Evolutionary conservation across 2,888 invertebrate genomes (phyloP).

Genomic region (Schrankia costaestrigalis): DNA sequence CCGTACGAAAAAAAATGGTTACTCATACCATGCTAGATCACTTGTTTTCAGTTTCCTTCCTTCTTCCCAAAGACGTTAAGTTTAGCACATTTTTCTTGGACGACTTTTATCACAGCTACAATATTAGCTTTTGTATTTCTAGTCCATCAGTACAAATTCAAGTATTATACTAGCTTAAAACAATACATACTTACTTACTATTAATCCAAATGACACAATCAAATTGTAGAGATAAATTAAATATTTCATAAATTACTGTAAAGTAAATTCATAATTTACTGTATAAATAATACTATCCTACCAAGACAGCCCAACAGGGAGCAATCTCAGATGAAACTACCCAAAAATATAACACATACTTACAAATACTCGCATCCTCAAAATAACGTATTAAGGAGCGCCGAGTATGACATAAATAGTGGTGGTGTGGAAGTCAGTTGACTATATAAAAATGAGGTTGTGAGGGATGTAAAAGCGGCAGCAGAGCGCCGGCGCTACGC

Average conservation of each 20-base stretch:
- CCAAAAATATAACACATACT: slow-evolving; percentile 62
- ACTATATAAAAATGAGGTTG: slow-evolving; percentile 78
- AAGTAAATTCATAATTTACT: slow-evolving; percentile 47
- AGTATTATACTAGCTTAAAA: too few species aligned
- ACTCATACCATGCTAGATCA: too few species aligned
- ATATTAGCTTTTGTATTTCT: too few species aligned
- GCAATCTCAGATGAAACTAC: slow-evolving; percentile 49
- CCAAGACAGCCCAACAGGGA: slow-evolving; percentile 48
- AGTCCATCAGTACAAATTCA: too few species aligned
- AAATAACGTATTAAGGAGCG: slow-evolving; percentile 75
- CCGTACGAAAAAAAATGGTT: too few species aligned
- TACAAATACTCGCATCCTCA: slow-evolving; percentile 68
- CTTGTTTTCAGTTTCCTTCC: too few species aligned
- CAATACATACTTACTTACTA: too few species aligned
- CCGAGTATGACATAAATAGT: slow-evolving; percentile 78
- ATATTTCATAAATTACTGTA: background rate
- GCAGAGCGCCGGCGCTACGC: slow-evolving; percentile 74
- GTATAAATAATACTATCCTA: slow-evolving; percentile 50
- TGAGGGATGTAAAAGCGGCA: slow-evolving; percentile 60
- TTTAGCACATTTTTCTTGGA: too few species aligned
- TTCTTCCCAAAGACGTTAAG: too few species aligned
- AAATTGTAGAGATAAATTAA: background rate
- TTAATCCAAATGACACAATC: background rate
- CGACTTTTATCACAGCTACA: too few species aligned
- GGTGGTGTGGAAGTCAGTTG: slow-evolving; percentile 77